A percentile compares a stretch with the other conserved stretches of the same genome.
These are phyloP conservation scores for Rhodophaea formosa DNA, from an alignment of 2,888 invertebrate genomes.

Conservation along the genomic window DNA sequence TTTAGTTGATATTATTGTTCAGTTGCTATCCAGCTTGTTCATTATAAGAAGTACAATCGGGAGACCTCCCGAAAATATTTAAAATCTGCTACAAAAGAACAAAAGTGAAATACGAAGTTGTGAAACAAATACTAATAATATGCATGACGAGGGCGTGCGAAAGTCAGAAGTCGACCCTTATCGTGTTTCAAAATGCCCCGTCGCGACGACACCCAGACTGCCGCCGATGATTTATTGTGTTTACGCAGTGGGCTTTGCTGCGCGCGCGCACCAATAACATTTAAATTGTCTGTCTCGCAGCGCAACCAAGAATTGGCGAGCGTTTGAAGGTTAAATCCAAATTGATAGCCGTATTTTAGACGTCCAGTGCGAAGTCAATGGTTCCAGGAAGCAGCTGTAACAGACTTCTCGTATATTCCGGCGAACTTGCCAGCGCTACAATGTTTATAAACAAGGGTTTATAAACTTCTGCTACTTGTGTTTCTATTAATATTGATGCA, in stretches of 20 bases:
- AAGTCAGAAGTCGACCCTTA: slow-evolving; percentile 37
- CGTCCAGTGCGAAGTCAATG: slow-evolving; percentile 26
- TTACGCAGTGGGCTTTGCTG: slow-evolving; percentile 39
- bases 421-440: slow-evolving; percentile 46
- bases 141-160: slow-evolving; percentile 18
- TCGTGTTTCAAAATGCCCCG: slow-evolving; percentile 46
- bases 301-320: slow-evolving; percentile 50
- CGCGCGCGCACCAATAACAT: slow-evolving; percentile 45
- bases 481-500: slow-evolving; percentile 7
- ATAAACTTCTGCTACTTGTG: slow-evolving; percentile 12
- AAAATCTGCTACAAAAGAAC: too few relatives aligned
- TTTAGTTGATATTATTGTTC: not conserved
- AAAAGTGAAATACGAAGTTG: not conserved
- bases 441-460: slow-evolving; percentile 48
- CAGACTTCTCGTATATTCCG: slow-evolving; percentile 51
- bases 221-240: slow-evolving; percentile 61
- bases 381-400: slow-evolving; percentile 57
- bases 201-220: slow-evolving; percentile 42
- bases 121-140: not conserved
- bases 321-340: slow-evolving; percentile 69
- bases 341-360: slow-evolving; percentile 34
- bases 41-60: too few relatives aligned
- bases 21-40: too few relatives aligned
- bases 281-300: slow-evolving; percentile 56
- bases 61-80: too few relatives aligned